A percentile compares a stretch with the other conserved stretches of the same genome.
These are phyloP conservation scores for Pentalonia nigronervosa DNA, from an alignment of 1,140 invertebrate genomes.

Conservation along the genomic window DNA sequence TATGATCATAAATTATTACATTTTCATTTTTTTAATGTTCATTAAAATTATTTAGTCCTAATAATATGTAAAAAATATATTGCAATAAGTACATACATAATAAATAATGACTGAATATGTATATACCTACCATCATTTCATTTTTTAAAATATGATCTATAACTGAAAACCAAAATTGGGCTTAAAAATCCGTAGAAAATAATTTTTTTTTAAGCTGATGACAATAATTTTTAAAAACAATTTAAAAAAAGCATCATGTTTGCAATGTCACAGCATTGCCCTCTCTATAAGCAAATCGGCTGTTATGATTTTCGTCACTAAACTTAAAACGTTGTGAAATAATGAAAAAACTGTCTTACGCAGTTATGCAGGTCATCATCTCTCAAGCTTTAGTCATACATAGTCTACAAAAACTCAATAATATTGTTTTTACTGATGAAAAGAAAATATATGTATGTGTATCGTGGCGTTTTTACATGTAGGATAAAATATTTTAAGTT, in stretches of 20 bases:
- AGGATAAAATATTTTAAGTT: background rate
- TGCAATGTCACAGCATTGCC: background rate
- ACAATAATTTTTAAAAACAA: background rate
- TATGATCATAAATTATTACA: background rate
- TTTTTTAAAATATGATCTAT: background rate
- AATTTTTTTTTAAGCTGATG: background rate
- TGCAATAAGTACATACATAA: background rate
- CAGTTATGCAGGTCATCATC: background rate
- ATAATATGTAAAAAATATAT: background rate
- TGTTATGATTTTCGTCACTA: background rate
- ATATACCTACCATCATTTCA: background rate
- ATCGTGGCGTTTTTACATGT: background rate
- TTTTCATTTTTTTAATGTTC: background rate
- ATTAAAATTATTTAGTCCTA: background rate
- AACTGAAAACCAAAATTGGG: background rate
- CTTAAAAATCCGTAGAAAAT: background rate
- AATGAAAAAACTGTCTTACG: background rate
- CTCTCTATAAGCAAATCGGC: background rate
- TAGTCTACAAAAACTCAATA: background rate
- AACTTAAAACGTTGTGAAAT: background rate
- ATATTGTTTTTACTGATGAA: background rate
- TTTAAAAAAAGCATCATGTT: background rate
- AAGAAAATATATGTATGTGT: background rate
- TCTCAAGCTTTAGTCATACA: background rate
- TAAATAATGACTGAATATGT: background rate